Base-by-base conservation (phyloP, 1,140 invertebrate genomes). In the Drosophila lacertosa region DNA sequence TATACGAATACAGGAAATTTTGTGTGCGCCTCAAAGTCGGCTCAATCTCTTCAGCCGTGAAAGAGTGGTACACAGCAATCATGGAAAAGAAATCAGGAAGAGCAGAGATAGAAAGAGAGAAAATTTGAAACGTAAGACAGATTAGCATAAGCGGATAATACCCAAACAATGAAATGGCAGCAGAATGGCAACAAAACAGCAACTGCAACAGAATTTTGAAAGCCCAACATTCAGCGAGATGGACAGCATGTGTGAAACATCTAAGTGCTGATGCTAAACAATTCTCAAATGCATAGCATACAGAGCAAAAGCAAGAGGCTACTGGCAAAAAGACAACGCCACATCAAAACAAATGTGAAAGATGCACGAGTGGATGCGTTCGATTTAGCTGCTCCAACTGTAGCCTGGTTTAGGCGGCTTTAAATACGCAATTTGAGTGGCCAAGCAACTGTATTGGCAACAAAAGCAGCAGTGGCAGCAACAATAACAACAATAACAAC, bases 121-220 rank as follows among this genome's bases (percentile, higher is more conserved):
- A 72, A 81, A 77, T 77, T 69, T 78, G 74, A 88, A 88, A 82
- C 78, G 82, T 88, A 75, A 88, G 78, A 82, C 59, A 82, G 82
- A 88, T 88, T 86, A 86, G 82, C 82, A 88, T 88, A 88, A 88
- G 82, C 82, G 83, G 83, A 88, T 89, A 88, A 88, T 88, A 77
- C 70, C 37, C 62, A 45, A 65, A 35, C 48, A 64, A 29, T 16
- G 32, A 53, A 54, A 54, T 35, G 45, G 37, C 50, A 69, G 51
- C 50, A 47, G 51, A 59, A 58, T n/a, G 37, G 40, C 48, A 68
- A 55, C 48, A 58, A 60, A 69, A 55, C 57, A 60, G 60, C 42
- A 66, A 45, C 33, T 40, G 55, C 45, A 72, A 57, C 58, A 54
- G n/a, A 47, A 54, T 64, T 64, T 37, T 13, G 39, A 6, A 35